phyloP scores from a whole-genome alignment of 2,797 vertebrate genomes.

The Danio tinwini region DNA sequence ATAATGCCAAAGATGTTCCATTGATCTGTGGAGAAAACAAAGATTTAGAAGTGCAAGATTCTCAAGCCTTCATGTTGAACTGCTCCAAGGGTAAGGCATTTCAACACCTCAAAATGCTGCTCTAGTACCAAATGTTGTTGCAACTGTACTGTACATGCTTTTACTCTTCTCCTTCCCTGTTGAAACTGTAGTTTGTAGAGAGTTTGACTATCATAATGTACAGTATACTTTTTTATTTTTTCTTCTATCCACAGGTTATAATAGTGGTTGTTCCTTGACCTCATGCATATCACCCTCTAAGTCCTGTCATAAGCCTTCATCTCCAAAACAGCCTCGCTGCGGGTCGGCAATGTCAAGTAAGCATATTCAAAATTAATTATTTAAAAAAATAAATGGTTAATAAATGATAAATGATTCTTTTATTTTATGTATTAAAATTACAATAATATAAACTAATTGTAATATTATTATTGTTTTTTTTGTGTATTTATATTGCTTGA shows the following conservation, averaged over 20 bases:
- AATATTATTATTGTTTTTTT: no score
- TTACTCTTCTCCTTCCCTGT: not conserved
- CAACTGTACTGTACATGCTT: no score
- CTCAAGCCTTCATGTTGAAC: constrained; percentile 46
- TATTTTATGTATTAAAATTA: no score
- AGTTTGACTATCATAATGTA: constrained; percentile 20
- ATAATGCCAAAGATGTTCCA: not conserved
- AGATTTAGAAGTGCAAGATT: constrained; percentile 17
- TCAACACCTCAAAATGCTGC: not conserved
- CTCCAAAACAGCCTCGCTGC: constrained; percentile 21
- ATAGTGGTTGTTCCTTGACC: constrained; percentile 56
- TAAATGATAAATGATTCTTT: no score
- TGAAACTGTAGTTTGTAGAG: constrained; percentile 36
- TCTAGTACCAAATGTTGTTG: constrained; percentile 7
- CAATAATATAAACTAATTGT: no score
- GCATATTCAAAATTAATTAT: not conserved
- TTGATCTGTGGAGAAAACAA: constrained; percentile 27
- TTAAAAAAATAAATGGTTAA: no score
- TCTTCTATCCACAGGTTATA: constrained; percentile 62
- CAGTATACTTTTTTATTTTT: no score
- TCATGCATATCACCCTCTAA: constrained; percentile 62
- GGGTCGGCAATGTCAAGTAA: constrained; percentile 59
- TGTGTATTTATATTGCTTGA: no score
- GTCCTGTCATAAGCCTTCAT: constrained; percentile 57
- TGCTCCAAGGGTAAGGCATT: no score